These are phyloP conservation scores for Drosophila quadrilineata DNA, from an alignment of 1,140 invertebrate genomes.

Conservation along the genomic window DNA sequence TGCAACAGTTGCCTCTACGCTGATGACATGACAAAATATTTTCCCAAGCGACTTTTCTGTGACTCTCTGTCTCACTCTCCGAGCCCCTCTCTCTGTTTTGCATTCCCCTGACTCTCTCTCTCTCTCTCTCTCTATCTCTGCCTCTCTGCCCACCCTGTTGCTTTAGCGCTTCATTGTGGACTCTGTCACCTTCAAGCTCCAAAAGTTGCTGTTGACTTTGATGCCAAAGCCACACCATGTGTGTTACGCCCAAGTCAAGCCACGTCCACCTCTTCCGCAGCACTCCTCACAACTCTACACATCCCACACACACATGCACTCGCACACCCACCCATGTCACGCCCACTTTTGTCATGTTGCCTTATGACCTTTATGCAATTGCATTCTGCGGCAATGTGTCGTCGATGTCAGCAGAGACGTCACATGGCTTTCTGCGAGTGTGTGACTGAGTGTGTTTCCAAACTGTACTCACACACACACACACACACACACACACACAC, in stretches of 20 bases:
- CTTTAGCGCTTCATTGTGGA: too few species aligned
- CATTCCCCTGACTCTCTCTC: background rate
- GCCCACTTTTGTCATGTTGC: conserved; percentile 35
- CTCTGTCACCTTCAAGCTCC: conserved; percentile 9
- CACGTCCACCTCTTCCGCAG: too few species aligned
- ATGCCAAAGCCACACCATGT: conserved; percentile 61
- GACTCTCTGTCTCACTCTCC: conserved; percentile 2
- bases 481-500: background rate
- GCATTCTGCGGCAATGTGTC: conserved; percentile 49
- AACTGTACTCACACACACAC: background rate
- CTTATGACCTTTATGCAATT: conserved; percentile 51
- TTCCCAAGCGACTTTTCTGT: conserved; percentile 66
- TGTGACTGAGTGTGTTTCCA: conserved; percentile 1
- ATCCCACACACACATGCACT: background rate
- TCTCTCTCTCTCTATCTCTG: background rate
- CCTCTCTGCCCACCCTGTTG: background rate
- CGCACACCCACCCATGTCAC: background rate
- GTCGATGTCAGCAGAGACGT: conserved; percentile 27
- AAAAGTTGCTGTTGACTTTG: conserved; percentile 72
- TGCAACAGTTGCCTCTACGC: conserved; percentile 64
- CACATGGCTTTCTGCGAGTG: conserved; percentile 10
- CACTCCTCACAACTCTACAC: too few species aligned
- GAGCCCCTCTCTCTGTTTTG: background rate
- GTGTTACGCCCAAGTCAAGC: too few species aligned
- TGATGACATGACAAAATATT: conserved; percentile 80